Base-by-base conservation (phyloP, 2,113 vertebrate genomes). In the Ictidomys tridecemlineatus region DNA sequence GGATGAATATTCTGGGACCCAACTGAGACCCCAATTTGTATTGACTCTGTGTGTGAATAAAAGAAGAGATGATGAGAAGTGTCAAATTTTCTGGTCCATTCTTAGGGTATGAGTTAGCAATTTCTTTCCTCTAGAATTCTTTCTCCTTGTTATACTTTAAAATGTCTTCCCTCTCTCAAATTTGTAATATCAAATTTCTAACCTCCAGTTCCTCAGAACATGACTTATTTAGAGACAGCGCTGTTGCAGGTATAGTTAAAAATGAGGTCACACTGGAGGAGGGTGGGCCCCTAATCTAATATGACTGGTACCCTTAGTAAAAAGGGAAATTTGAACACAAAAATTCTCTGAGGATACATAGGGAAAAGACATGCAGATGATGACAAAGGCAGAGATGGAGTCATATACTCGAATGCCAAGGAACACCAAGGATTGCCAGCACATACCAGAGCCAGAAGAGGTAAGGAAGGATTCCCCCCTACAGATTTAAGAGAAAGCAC, bases 91-190 rank as follows among this genome's bases (percentile, higher is more conserved):
- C 61, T 53, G 12, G 20, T 87, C n/a, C 94, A 24, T 48, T 92
- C 32, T 79, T 85, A 82, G 67, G 34, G 34, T 80, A 48, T 12
- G 51, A 90, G 20, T 82, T 93, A 85, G 45, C 24, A n/a, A 83
- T 92, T 93, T 89, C 37, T 94, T 89, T 87, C 84, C 28, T 79
- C 70, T n/a, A 92, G 58, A 95, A 92, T 86, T 89, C 56, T 37
- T 95, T 53, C 48, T 45, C 8, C 18, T 82, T 65, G 14, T 32
- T 69, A 39, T 56, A 17, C 8, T n/a, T 30, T 91, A 26, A 87
- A 63, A 8, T 93, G 16, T 58, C 20, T 30, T 3, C 14, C 24
- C 24, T 24, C 53, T 20, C 3, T 20, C 7, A 95, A 63, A 85
- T 48, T 56, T 53, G 32, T 70, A 51, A 45, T 45, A 9, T 28